Conservation (phyloP, 2,888 invertebrate species). For the Parascotia fuliginaria region DNA sequence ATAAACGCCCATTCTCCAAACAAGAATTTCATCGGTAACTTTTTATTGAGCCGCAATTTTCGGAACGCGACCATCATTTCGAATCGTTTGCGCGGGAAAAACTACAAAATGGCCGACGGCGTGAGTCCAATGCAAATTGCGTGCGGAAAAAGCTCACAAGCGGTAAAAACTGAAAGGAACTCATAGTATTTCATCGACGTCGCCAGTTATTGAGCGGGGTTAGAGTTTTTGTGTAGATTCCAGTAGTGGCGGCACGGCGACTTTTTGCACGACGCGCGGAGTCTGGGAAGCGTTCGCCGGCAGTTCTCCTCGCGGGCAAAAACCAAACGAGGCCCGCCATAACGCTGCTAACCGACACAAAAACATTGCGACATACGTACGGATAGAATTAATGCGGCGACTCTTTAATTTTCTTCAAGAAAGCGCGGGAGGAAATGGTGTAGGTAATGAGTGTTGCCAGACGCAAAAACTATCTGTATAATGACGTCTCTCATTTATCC, state of each 20-base stretch:
- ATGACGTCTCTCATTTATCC: conserved; percentile 73
- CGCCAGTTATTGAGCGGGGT: conserved; percentile 79
- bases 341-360: conserved; percentile 72
- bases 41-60: conserved; percentile 68
- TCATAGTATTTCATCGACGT: conserved; percentile 84
- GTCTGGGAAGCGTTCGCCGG: conserved; percentile 77
- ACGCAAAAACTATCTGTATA: conserved; percentile 78
- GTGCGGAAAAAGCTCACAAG: conserved; percentile 67
- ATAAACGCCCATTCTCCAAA: conserved; percentile 70
- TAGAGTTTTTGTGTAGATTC: conserved; percentile 76
- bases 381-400: conserved; percentile 82
- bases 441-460: conserved; percentile 78
- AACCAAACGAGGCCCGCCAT: conserved; percentile 71
- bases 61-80: conserved; percentile 71
- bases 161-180: conserved; percentile 78
- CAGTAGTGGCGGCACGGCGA: conserved; percentile 56
- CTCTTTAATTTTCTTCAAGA: conserved; percentile 84
- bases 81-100: conserved; percentile 68
- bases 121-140: conserved; percentile 76
- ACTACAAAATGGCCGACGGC: conserved; percentile 71
- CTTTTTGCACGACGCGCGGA: conserved; percentile 60
- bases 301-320: conserved; percentile 60
- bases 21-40: conserved; percentile 73
- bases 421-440: conserved; percentile 83
- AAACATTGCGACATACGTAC: conserved; percentile 78